Conservation (phyloP, 2,113 vertebrate genomes). For the Vimba vimba region DNA sequence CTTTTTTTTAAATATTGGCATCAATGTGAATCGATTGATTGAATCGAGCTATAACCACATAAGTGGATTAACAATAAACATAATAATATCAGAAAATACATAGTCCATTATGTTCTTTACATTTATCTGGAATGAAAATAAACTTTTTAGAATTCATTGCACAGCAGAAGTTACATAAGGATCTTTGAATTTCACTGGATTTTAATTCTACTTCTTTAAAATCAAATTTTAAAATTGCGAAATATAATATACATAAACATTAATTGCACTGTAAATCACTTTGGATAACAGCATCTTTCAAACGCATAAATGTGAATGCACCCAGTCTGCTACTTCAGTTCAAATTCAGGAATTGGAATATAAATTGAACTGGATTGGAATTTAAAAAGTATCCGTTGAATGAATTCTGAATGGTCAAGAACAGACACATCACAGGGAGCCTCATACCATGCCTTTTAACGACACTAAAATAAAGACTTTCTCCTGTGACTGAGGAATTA, state of each 20-base stretch:
- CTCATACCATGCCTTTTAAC: background rate
- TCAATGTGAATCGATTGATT: background rate
- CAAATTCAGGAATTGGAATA: background rate
- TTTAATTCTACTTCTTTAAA: background rate
- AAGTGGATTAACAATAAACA: background rate
- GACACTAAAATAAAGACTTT: slow-evolving; percentile 28
- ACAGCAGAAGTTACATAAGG: background rate
- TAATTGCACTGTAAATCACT: background rate
- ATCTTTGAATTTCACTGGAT: background rate
- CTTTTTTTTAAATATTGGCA: background rate
- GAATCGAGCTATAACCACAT: background rate
- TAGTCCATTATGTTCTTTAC: background rate
- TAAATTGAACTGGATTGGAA: background rate
- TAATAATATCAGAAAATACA: background rate
- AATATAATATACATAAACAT: too few relatives aligned
- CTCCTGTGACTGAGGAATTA: slow-evolving; percentile 13
- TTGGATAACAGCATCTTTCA: background rate
- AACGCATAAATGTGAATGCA: background rate
- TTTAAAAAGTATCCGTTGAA: background rate
- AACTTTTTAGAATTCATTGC: background rate
- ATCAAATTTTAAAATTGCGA: background rate
- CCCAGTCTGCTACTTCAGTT: background rate
- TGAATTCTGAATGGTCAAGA: background rate
- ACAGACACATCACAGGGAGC: background rate
- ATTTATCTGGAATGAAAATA: background rate